These are phyloP conservation scores for Drosophila trichaetosa DNA, from an alignment of 2,888 invertebrate species.

Conservation along the genomic window DNA sequence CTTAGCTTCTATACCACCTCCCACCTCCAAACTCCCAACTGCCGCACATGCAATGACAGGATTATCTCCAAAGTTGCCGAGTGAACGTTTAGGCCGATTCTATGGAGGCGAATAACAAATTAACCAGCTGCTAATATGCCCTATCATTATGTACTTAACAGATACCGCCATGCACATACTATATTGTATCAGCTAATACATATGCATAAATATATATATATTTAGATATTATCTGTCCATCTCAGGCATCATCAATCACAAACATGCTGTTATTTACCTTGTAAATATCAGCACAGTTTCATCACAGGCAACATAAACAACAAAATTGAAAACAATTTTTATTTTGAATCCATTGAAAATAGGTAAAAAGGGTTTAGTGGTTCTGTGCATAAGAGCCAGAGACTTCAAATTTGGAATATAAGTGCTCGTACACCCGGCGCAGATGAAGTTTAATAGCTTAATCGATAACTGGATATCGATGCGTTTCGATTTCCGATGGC, in stretches of 20 bases:
- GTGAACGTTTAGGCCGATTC: slow-evolving; percentile 18
- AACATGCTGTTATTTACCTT: neutral
- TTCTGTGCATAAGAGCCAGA: too few relatives aligned
- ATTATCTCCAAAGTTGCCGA: slow-evolving; percentile 27
- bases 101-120: slow-evolving; percentile 25
- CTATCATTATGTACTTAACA: slow-evolving; percentile 28
- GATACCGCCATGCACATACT: neutral
- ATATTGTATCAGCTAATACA: neutral
- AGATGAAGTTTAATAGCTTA: too few relatives aligned
- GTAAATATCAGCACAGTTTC: neutral
- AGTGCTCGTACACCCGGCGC: too few relatives aligned
- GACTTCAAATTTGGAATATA: too few relatives aligned
- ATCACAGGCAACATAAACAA: neutral
- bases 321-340: too few relatives aligned
- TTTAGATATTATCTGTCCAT: slow-evolving; percentile 11
- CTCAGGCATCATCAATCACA: slow-evolving; percentile 42
- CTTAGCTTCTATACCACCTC: neutral
- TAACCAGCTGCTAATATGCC: slow-evolving; percentile 32
- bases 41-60: slow-evolving; percentile 12
- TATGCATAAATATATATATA: neutral
- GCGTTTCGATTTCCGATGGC: too few relatives aligned
- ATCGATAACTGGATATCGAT: too few relatives aligned
- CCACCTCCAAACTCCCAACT: neutral
- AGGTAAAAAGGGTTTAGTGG: too few relatives aligned
- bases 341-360: too few relatives aligned